Evolutionary conservation across 2,888 invertebrate species (phyloP), one percentile per base, ranked within the genome.

Genomic region (Odontocolon sp.): DNA sequence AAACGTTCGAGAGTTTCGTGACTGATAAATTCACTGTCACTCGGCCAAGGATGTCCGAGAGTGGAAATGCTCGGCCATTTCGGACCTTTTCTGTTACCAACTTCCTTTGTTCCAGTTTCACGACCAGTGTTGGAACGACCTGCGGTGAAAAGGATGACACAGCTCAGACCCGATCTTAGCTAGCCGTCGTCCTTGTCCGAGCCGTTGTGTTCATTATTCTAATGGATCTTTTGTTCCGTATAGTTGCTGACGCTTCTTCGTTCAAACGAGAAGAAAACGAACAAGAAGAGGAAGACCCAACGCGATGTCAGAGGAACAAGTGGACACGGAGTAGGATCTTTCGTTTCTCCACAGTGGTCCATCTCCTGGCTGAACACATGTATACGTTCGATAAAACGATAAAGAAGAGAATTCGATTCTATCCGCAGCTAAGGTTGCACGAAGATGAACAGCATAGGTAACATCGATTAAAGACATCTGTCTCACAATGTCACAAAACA

Each of bases 191-290:
- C 54, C 42, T 47, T 59, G 9, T 57, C 42, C 42, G 59, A 59
- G 57, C 57, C 61, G 52, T 40, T 40, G 31, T 47, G 61, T 75
- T 68, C 75, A 63, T 78, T 56, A 75, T 75, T 67, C 75, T 71
- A 71, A 75, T 75, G 63, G 66, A 66, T 21, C 75, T 71, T 78
- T 71, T 75, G 78, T 78, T 74, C 59, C 14, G 59, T 38, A 14
- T 2, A 14, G 50, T 5, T 45, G 14, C 45, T 50, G 26, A 26
- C 23, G 11, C 16, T 3, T 28, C 3, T 6, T 6, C 14, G 11
- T 26, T 14, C 50, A n/a, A n/a, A n/a, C n/a, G n/a, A 50, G 9
- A 69, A 38, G 2, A 21, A 6, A 28, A 61, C 38, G 47, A 18
- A 1, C 31, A 6, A 52, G 9, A 16, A n/a, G 28, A n/a, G 11